phyloP scores from a whole-genome alignment of 2,797 vertebrate genomes.

The Ispidina picta region DNA sequence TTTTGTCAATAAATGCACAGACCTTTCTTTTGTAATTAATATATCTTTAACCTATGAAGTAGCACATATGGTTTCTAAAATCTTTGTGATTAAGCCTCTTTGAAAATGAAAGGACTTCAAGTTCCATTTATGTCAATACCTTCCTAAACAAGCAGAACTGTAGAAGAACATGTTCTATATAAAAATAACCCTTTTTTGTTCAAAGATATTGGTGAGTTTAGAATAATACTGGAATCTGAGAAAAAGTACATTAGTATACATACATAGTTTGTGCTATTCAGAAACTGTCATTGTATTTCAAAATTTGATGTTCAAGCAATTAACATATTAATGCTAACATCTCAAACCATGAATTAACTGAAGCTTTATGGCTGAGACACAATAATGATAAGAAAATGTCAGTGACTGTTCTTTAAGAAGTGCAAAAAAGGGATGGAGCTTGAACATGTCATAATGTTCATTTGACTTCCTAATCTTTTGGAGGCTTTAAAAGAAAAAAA shows the following conservation, averaged over 20 bases:
- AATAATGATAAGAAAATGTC: conserved; percentile 45
- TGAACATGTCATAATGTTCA: background rate
- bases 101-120: background rate
- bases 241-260: background rate
- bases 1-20: background rate
- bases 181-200: conserved; percentile 9
- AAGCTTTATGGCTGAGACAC: background rate
- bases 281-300: conserved; percentile 20
- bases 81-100: background rate
- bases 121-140: background rate
- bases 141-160: background rate
- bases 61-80: background rate
- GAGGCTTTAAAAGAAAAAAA: background rate
- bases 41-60: background rate
- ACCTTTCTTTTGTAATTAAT: background rate
- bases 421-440: background rate
- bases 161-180: background rate
- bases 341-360: conserved; percentile 45
- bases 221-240: background rate
- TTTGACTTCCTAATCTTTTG: background rate
- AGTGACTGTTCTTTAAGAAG: background rate
- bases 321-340: conserved; percentile 29
- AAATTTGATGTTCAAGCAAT: conserved; percentile 34
- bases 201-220: conserved; percentile 5
- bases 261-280: background rate